These are phyloP conservation scores for Dallia pectoralis DNA, from an alignment of 2,797 vertebrate genomes.

Conservation along the genomic window DNA sequence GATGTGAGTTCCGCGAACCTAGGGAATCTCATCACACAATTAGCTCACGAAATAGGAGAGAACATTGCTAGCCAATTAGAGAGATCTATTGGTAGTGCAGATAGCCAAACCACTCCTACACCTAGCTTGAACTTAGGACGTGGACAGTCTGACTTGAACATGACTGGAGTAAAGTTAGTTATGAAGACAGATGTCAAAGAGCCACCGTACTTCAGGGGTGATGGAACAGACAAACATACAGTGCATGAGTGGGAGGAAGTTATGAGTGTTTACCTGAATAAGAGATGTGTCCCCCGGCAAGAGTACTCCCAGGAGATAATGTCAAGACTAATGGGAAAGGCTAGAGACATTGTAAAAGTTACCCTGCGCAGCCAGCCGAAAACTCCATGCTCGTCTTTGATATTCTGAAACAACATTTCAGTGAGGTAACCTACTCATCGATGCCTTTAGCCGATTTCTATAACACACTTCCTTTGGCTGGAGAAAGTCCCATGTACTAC, in stretches of 20 bases:
- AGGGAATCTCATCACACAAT: constrained; percentile 15
- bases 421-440: too few species aligned
- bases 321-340: constrained; percentile 7
- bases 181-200: constrained; percentile 25
- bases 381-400: too few species aligned
- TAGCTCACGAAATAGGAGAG: constrained; percentile 20
- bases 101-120: not conserved
- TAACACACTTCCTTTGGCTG: too few species aligned
- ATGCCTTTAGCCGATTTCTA: too few species aligned
- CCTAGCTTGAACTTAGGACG: constrained; percentile 12
- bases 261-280: constrained; percentile 24
- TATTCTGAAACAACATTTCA: too few species aligned
- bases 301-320: constrained; percentile 25
- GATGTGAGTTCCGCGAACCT: not conserved
- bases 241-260: not conserved
- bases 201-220: constrained; percentile 20
- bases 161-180: constrained; percentile 27
- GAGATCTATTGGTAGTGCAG: not conserved
- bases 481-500: too few species aligned
- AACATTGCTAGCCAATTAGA: not conserved
- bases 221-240: constrained; percentile 23
- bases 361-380: too few species aligned
- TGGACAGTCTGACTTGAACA: constrained; percentile 4
- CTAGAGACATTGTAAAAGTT: constrained; percentile 24
- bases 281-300: not conserved